Evolutionary conservation across 2,113 vertebrate genomes (phyloP).

Genomic region (Ctenomys sociabilis): DNA sequence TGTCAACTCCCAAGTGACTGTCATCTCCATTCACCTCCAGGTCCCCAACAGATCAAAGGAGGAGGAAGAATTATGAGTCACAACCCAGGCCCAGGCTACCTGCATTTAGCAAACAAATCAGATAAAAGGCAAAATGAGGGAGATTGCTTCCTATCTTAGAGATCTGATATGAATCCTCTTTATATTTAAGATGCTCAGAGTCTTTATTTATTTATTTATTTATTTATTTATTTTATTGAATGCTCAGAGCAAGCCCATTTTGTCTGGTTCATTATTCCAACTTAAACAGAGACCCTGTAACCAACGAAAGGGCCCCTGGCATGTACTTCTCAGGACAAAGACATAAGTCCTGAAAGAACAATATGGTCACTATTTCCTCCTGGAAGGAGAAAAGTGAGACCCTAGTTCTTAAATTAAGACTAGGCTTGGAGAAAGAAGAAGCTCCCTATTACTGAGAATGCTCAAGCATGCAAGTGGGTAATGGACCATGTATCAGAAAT

Average conservation of each 20-base stretch:
- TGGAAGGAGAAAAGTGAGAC: conserved; percentile 9
- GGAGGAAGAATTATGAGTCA: conserved; percentile 19
- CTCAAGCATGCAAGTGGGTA: background rate
- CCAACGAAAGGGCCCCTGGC: background rate
- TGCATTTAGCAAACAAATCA: conserved; percentile 49
- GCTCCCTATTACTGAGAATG: conserved; percentile 4
- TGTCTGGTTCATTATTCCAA: background rate
- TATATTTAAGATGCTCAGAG: background rate
- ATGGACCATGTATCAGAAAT: conserved; percentile 19
- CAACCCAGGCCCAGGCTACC: background rate
- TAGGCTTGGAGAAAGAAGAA: conserved; percentile 11
- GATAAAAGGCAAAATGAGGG: background rate
- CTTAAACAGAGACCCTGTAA: conserved; percentile 22
- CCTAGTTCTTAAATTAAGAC: conserved; percentile 28
- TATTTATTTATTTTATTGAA: too few relatives aligned
- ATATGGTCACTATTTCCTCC: background rate
- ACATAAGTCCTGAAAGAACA: background rate
- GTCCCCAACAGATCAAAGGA: conserved; percentile 37
- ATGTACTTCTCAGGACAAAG: conserved; percentile 13
- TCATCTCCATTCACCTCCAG: conserved; percentile 48
- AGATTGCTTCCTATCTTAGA: background rate
- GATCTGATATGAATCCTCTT: background rate
- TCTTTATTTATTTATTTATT: too few relatives aligned
- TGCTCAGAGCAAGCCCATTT: background rate
- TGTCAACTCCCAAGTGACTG: conserved; percentile 50